Evolutionary conservation across 2,888 invertebrate species (phyloP).

Genomic region (Bembecia ichneumoniformis): DNA sequence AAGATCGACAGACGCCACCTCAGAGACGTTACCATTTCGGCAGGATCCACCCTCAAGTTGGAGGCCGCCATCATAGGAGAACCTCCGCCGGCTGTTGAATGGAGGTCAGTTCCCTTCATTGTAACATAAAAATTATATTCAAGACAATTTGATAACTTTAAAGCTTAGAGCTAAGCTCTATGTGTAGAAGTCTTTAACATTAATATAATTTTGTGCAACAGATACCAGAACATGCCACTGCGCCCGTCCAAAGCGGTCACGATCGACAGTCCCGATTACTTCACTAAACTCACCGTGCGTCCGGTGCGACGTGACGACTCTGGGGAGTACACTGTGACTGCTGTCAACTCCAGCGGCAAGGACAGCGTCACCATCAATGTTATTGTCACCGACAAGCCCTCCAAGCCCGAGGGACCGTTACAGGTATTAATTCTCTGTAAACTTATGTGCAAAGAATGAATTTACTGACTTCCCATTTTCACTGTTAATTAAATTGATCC

Average conservation of each 20-base stretch:
- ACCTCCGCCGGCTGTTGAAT: constrained; percentile 93
- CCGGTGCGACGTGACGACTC: constrained; percentile 86
- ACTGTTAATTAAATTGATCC: too few species aligned
- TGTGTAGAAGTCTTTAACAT: too few species aligned
- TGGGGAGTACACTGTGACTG: constrained; percentile 89
- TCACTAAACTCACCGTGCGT: constrained; percentile 86
- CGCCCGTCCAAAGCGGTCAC: constrained; percentile 77
- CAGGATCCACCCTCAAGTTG: constrained; percentile 93
- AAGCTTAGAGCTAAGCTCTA: too few species aligned
- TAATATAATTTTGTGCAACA: constrained; percentile 12
- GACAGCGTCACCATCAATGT: constrained; percentile 87
- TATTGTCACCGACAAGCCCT: constrained; percentile 89
- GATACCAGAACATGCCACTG: constrained; percentile 85
- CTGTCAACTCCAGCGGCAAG: constrained; percentile 89
- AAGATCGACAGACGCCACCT: constrained; percentile 95
- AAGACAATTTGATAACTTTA: too few species aligned
- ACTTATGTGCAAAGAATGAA: too few species aligned
- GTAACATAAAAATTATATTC: not conserved
- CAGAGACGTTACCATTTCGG: constrained; percentile 90
- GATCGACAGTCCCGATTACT: constrained; percentile 89
- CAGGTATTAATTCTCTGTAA: constrained; percentile 66
- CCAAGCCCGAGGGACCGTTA: constrained; percentile 90
- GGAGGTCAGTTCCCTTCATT: constrained; percentile 69
- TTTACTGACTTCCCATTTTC: too few species aligned
- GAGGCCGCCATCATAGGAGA: constrained; percentile 95